Evolutionary conservation across 2,797 vertebrate genomes (phyloP).

Genomic region (Rhabdophis nuchalis): DNA sequence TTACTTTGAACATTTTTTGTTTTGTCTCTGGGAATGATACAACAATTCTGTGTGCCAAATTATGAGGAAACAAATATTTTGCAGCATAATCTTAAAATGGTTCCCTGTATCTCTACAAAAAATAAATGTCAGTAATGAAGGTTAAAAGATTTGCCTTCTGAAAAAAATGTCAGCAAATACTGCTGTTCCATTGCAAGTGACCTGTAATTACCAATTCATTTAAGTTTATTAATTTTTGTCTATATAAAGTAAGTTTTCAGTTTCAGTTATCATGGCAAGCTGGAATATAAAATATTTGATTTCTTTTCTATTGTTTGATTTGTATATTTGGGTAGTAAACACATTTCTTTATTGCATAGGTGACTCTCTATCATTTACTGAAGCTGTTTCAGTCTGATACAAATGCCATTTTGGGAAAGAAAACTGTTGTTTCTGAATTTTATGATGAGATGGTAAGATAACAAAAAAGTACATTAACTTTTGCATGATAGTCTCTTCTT

Average conservation of each 20-base stretch:
- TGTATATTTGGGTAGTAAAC: background rate
- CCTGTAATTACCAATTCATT: background rate
- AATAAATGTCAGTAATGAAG: background rate
- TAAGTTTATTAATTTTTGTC: background rate
- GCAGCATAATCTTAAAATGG: background rate
- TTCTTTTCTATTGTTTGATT: background rate
- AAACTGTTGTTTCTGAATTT: slow-evolving; percentile 97
- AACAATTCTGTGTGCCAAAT: background rate
- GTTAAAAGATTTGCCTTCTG: background rate
- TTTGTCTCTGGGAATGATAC: background rate
- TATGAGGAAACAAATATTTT: background rate
- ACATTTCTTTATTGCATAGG: slow-evolving; percentile 71
- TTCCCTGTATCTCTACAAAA: background rate
- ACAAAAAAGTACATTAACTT: background rate
- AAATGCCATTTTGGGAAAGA: slow-evolving; percentile 94
- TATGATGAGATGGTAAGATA: slow-evolving; percentile 94
- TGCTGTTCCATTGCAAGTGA: background rate
- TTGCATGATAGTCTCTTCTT: background rate
- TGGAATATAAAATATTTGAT: background rate
- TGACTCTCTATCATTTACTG: slow-evolving; percentile 93
- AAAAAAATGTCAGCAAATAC: background rate
- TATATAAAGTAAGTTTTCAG: background rate
- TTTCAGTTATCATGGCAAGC: background rate
- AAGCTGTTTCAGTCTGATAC: slow-evolving; percentile 98
- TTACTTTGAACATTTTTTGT: background rate